phyloP scores from a whole-genome alignment of 2,113 vertebrate species.

The Papio anubis region DNA sequence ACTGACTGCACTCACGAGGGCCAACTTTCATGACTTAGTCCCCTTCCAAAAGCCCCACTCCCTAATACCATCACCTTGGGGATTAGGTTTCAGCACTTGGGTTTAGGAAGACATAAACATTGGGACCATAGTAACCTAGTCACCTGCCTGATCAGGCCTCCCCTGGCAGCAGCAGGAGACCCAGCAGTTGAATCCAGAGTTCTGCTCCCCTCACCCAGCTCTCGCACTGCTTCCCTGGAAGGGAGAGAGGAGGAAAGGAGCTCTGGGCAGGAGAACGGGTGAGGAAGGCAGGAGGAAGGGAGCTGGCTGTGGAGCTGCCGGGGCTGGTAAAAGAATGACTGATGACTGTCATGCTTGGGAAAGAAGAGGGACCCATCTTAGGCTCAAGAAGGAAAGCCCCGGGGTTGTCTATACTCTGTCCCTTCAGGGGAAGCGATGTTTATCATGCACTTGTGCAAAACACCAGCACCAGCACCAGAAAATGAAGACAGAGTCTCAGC shows the following conservation, averaged over 20 bases:
- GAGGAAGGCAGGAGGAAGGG: background rate
- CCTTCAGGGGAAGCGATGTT: background rate
- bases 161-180: no score
- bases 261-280: no score
- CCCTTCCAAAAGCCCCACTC: background rate
- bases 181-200: background rate
- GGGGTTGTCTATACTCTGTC: background rate
- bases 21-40: background rate
- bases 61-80: background rate
- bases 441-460: background rate
- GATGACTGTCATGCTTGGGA: background rate
- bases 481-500: background rate
- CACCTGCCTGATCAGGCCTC: background rate
- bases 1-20: no score
- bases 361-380: no score
- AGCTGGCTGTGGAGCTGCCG: fast-evolving
- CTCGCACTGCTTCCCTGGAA: background rate
- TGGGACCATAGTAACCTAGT: background rate
- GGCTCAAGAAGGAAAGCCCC: background rate
- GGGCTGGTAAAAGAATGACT: no score
- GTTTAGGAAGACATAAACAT: background rate
- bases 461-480: background rate
- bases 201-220: background rate
- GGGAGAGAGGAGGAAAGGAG: fast-evolving
- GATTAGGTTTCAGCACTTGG: no score